Evolutionary conservation across 2,888 invertebrate species (phyloP).

Genomic region (Taphrorychus bicolor): DNA sequence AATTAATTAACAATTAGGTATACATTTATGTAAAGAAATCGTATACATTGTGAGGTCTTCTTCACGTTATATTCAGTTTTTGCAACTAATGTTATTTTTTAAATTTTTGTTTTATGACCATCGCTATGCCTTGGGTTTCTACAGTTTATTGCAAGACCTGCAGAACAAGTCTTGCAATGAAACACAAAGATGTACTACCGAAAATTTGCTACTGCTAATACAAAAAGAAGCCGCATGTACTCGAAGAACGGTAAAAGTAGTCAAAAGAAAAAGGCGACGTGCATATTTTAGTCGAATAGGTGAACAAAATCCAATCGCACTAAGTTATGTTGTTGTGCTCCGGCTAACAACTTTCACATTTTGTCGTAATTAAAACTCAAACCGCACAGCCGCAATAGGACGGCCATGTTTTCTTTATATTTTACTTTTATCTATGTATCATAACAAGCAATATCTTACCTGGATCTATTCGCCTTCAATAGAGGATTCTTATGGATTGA

Average conservation of each 20-base stretch:
- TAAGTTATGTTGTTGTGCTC: slow-evolving; percentile 33
- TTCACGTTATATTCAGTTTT: no score
- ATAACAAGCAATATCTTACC: slow-evolving; percentile 53
- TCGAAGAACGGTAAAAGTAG: slow-evolving; percentile 21
- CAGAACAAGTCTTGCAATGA: no score
- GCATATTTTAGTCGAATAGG: slow-evolving; percentile 11
- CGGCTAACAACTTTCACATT: slow-evolving; percentile 42
- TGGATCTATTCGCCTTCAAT: slow-evolving; percentile 67
- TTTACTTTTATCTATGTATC: slow-evolving; percentile 1
- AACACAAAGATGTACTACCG: no score
- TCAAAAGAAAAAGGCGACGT: slow-evolving; percentile 22
- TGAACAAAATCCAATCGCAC: slow-evolving; percentile 13
- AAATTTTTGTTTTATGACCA: no score
- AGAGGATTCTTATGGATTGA: slow-evolving; percentile 63
- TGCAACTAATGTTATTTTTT: no score
- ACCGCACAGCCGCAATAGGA: slow-evolving; percentile 23
- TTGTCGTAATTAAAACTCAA: slow-evolving; percentile 40
- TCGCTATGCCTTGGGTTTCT: no score
- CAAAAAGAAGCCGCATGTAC: slow-evolving; percentile 2
- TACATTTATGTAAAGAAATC: no score
- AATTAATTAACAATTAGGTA: background rate
- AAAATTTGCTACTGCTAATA: background rate
- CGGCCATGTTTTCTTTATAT: slow-evolving; percentile 7
- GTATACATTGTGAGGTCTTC: no score
- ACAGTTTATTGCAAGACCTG: no score